Evolutionary conservation across 2,888 invertebrate genomes (phyloP).

Genomic region (Euplexia lucipara): DNA sequence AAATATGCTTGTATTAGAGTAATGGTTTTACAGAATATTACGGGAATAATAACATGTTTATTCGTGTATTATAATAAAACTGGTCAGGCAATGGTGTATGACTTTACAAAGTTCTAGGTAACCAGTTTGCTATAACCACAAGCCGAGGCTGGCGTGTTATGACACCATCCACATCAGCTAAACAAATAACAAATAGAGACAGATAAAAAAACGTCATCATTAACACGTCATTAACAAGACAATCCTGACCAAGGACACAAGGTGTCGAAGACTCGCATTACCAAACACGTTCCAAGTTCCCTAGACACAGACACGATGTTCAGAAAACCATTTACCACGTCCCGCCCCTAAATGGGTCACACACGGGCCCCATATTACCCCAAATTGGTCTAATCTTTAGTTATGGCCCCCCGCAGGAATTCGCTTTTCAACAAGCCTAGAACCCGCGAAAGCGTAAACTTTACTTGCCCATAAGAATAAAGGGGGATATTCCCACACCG

Average conservation of each 20-base stretch:
- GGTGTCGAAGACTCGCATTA: conserved; percentile 49
- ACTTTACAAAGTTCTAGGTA: too few species aligned
- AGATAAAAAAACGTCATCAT: background rate
- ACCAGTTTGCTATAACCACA: too few species aligned
- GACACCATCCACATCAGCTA: too few species aligned
- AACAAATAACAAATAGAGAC: too few species aligned
- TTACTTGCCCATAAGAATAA: conserved; percentile 58
- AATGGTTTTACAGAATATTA: conserved; percentile 1
- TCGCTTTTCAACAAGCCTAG: conserved; percentile 70
- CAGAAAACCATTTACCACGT: conserved; percentile 80
- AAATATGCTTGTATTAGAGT: conserved; percentile 12
- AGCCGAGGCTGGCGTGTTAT: too few species aligned
- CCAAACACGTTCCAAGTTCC: conserved; percentile 61
- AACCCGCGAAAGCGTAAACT: conserved; percentile 57
- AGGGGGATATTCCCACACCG: conserved; percentile 58
- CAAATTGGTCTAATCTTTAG: conserved; percentile 84
- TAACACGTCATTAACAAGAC: background rate
- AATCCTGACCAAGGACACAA: conserved; percentile 24
- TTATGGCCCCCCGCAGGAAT: conserved; percentile 76
- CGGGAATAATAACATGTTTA: too few species aligned
- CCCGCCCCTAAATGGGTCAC: conserved; percentile 77
- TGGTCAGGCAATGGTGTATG: too few species aligned
- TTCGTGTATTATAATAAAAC: too few species aligned
- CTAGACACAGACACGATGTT: conserved; percentile 74
- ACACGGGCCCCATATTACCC: conserved; percentile 76